phyloP scores from a whole-genome alignment of 1,140 invertebrate species.

The Anagrus nilaparvatae region DNA sequence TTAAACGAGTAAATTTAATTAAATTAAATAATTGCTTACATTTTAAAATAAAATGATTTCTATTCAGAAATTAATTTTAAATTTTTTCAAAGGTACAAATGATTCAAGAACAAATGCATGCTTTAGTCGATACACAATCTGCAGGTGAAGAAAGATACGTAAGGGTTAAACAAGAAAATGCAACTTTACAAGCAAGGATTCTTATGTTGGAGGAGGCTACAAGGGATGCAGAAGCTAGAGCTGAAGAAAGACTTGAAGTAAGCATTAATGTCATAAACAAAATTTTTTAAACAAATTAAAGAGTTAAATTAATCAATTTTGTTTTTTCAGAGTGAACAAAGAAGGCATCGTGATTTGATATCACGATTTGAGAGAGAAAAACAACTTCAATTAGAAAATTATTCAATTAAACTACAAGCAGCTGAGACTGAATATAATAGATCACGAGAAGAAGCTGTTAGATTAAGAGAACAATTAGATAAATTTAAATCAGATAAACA shows the following conservation, averaged over 20 bases:
- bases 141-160: slow-evolving; percentile 77
- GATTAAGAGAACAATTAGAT: slow-evolving; percentile 47
- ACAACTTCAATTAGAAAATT: slow-evolving; percentile 75
- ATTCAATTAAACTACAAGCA: slow-evolving; percentile 66
- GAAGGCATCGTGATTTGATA: slow-evolving; percentile 72
- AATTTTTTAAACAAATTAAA: not conserved
- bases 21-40: too few species aligned
- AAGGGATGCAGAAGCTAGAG: slow-evolving; percentile 75
- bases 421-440: slow-evolving; percentile 68
- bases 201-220: slow-evolving; percentile 88
- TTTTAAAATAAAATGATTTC: too few species aligned
- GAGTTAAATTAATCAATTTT: too few species aligned
- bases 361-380: slow-evolving; percentile 75
- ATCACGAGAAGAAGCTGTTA: slow-evolving; percentile 62
- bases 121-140: slow-evolving; percentile 72
- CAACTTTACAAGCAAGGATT: slow-evolving; percentile 75
- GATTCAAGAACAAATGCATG: slow-evolving; percentile 81
- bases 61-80: not conserved
- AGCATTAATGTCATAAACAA: not conserved
- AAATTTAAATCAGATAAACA: slow-evolving; percentile 47
- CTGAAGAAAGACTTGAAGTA: slow-evolving; percentile 65
- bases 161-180: slow-evolving; percentile 81
- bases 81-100: slow-evolving; percentile 64
- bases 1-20: too few species aligned
- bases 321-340: slow-evolving; percentile 60